phyloP scores from a whole-genome alignment of 2,888 invertebrate genomes.

The Petrolisthes cinctipes region DNA sequence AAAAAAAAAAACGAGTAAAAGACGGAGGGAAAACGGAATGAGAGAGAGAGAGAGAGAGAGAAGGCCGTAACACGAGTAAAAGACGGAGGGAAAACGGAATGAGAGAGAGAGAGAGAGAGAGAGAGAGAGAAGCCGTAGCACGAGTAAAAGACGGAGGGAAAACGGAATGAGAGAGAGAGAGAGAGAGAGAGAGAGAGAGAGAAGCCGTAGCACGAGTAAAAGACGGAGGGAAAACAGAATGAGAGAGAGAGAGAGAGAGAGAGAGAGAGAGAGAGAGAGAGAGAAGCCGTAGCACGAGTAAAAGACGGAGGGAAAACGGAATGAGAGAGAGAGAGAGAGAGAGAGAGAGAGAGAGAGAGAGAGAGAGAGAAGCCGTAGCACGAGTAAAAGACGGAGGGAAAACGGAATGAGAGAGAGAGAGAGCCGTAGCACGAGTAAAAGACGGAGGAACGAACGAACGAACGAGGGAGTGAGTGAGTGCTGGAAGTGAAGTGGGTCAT shows the following conservation, averaged over 20 bases:
- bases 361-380: background rate
- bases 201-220: too few relatives aligned
- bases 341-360: conserved; percentile 4
- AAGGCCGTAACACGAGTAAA: background rate
- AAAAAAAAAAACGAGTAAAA: background rate
- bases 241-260: too few relatives aligned
- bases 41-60: too few relatives aligned
- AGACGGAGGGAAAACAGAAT: too few relatives aligned
- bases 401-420: background rate
- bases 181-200: too few relatives aligned
- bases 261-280: too few relatives aligned
- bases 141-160: too few relatives aligned
- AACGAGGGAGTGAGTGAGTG: background rate
- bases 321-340: background rate
- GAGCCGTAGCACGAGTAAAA: background rate
- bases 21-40: too few relatives aligned
- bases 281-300: too few relatives aligned
- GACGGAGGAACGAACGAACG: background rate
- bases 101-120: background rate
- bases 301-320: background rate
- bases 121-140: too few relatives aligned
- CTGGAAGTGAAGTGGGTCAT: background rate
- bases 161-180: too few relatives aligned
- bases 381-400: background rate
- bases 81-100: background rate